Percentiles rank a stretch among this genome's conserved stretches.
Conservation (phyloP, 2,113 vertebrate species). For the Sterna hirundo region DNA sequence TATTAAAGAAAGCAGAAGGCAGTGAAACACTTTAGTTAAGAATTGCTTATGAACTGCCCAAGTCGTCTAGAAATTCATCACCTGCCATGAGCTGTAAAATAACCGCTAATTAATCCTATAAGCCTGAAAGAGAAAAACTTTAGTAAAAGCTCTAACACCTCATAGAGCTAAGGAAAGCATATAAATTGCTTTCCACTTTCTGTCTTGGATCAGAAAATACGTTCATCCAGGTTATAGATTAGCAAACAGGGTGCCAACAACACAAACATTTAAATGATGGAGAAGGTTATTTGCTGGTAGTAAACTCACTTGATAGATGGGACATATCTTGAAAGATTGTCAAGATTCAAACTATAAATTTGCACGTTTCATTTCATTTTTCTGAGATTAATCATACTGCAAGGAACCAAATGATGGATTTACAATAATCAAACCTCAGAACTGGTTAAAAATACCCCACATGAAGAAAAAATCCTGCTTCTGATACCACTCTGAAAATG, state of each 20-base stretch:
- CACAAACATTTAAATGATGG: conserved; percentile 47
- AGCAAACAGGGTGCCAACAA: conserved; percentile 52
- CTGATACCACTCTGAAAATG: conserved; percentile 3
- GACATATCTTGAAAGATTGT: conserved; percentile 12
- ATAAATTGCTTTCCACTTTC: conserved; percentile 41
- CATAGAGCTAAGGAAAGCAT: background rate
- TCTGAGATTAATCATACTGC: conserved; percentile 33
- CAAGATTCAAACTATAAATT: conserved; percentile 31
- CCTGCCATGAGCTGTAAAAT: background rate
- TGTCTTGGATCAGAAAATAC: conserved; percentile 38
- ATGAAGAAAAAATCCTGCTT: background rate
- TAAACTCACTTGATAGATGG: background rate
- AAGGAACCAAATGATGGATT: conserved; percentile 36
- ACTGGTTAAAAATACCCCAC: background rate
- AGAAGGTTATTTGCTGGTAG: conserved; percentile 30
- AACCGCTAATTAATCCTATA: conserved; percentile 44
- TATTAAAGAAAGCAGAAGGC: background rate
- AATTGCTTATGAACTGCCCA: background rate
- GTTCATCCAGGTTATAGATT: conserved; percentile 39
- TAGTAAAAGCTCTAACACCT: conserved; percentile 8
- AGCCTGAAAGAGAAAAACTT: background rate
- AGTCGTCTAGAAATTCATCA: background rate
- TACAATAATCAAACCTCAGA: background rate
- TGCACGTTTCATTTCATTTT: conserved; percentile 33
- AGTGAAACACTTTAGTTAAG: background rate